Base-by-base conservation (phyloP, 2,797 vertebrate species). In the Limosa lapponica region DNA sequence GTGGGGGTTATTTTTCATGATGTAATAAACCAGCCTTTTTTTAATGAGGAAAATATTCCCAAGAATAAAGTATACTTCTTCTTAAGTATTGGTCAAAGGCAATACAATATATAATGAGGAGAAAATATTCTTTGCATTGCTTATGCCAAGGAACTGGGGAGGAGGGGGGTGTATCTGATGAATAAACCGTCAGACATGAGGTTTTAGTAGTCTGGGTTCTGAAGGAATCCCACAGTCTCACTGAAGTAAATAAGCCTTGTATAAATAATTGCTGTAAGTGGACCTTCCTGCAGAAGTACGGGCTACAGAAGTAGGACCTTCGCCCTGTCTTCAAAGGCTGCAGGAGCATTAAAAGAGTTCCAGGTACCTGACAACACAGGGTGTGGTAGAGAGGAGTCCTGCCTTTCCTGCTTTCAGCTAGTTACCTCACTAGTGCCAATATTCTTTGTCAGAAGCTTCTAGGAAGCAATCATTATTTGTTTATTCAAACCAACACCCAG, bases 11-110 rank as follows among this genome's bases (percentile, higher is more conserved):
- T 85, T 81, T 93, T 95, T 96, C 59, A 51, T 82, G 30, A 41
- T 90, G 66, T 92, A 95, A 94, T 37, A 62, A 54, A 87, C 90
- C 79, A 95, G 14, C 44, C 65, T 89, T 92, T 94, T 96, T 93
- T 71, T 23, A 75, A 70, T 86, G 78, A 64, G 28, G 64, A 71
- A 74, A 67, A 44, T 34, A 32, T 89, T 94, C 62, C 24, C 41
- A 87, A 72, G 96, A 89, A 94, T 70, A 10, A 94, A 80, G 32
- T 78, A 27, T 69, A 77, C 44, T 89, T 75, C 72, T 66, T 91
- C 66, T 27, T 85, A 93, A 95, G 69, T 37, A 54, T 36, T 72
- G 20, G 48, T 62, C 43, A 92, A 86, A 93, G 44, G 16, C 55
- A 69, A 79, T 84, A 41, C 22, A 30, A 32, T 49, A 44, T 75